phyloP scores from a whole-genome alignment of 2,797 vertebrate species.

The Mormyrops attenuatus region DNA sequence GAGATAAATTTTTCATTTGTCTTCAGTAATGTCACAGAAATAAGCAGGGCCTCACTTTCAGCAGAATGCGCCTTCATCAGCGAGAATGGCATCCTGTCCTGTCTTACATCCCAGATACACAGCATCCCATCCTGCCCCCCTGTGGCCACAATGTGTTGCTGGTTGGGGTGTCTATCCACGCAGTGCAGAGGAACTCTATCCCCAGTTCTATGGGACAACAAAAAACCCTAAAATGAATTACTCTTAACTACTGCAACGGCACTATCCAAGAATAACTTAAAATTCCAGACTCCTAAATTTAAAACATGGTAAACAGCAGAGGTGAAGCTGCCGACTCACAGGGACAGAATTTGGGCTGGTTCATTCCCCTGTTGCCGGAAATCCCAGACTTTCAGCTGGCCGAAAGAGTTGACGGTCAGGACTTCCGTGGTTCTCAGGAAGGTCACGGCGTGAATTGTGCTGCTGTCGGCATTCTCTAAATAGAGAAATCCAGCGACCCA shows the following conservation, averaged over 20 bases:
- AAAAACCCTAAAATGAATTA: slow-evolving; percentile 7
- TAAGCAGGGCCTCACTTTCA: slow-evolving; percentile 74
- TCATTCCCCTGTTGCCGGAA: slow-evolving; percentile 83
- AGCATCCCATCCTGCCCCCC: slow-evolving; percentile 95
- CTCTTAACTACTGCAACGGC: neutral
- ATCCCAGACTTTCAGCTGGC: slow-evolving; percentile 96
- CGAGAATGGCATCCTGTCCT: slow-evolving; percentile 80
- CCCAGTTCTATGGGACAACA: slow-evolving; percentile 64
- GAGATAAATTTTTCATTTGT: neutral
- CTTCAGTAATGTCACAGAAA: neutral
- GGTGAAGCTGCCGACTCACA: slow-evolving; percentile 56
- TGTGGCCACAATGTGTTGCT: slow-evolving; percentile 92
- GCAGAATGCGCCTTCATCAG: slow-evolving; percentile 90
- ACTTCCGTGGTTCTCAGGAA: slow-evolving; percentile 89
- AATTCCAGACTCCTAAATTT: neutral
- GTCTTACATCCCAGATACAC: slow-evolving; percentile 92
- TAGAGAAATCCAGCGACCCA: neutral
- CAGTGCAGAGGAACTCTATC: slow-evolving; percentile 88
- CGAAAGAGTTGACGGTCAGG: slow-evolving; percentile 93
- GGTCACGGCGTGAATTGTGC: slow-evolving; percentile 88
- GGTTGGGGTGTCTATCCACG: slow-evolving; percentile 89
- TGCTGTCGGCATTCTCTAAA: slow-evolving; percentile 92
- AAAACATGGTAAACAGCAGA: neutral
- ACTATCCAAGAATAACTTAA: neutral
- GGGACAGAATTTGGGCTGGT: slow-evolving; percentile 81